Base-by-base conservation (phyloP, 2,797 vertebrate genomes). In the Brotula barbata region DNA sequence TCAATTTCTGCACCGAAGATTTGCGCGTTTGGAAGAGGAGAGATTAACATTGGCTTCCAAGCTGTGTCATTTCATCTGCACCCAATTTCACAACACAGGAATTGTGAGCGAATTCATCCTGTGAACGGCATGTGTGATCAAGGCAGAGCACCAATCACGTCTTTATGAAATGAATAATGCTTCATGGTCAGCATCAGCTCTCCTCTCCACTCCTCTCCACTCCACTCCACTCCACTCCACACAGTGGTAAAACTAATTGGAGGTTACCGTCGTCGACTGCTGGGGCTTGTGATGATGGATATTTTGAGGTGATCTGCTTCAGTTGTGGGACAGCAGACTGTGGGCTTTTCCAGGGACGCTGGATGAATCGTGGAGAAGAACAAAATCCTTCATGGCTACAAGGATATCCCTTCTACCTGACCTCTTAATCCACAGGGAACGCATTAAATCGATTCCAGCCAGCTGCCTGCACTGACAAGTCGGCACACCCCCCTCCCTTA, bases 401-500 rank as follows among this genome's bases (percentile, higher is more conserved):
- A 81, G 67, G 71, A 43, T 68, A 64, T 80, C 61, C 58, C 57
- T 66, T 23, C 71, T 68, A 60, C 61, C 60, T 85, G 77, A 84
- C 77, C 78, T 69, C 79, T 58, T 54, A 63, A 50, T 79, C 74
- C 59, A 59, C 53, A 14, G 34, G 62, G 58, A 84, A 68, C 51
- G 20, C 64, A 31, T 77, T 78, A 50, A 82, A 88, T 85, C 74
- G 54, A 86, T 85, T 71, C 52, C 64, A 58, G 53, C 44, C 66
- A 68, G 54, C 61, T 65, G 74, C 62, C 64, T 73, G 68, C 52
- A 40, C 71, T 73, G 77, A 77, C 69, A 83, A 28, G 65, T 71
- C 43, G n/a, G 58, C 65, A 78, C 54, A 64, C 73, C 78, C 82
- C 81, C 57, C 42, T 75, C 68, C 67, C 74, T 84, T 83, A 86